phyloP scores from a whole-genome alignment of 2,888 invertebrate species.

The Galerucella nymphaeae region DNA sequence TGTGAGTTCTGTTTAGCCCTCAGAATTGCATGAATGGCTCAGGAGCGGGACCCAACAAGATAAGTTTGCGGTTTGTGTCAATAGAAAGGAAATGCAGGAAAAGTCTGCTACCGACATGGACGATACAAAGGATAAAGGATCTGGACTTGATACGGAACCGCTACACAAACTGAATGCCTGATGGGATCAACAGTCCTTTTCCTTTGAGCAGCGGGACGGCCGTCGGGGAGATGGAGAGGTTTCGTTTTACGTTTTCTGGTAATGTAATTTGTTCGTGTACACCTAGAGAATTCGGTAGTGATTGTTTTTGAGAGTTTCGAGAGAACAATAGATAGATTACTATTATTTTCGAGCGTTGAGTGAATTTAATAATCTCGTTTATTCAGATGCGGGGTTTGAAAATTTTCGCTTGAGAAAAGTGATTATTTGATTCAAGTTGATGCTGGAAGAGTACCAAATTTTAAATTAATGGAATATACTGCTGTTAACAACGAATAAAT shows the following conservation, averaged over 20 bases:
- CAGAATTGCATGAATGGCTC: slow-evolving; percentile 50
- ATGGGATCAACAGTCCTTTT: slow-evolving; percentile 58
- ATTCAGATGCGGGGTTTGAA: neutral
- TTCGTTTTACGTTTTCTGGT: slow-evolving; percentile 57
- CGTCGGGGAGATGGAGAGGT: slow-evolving; percentile 8
- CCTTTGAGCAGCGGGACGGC: slow-evolving; percentile 53
- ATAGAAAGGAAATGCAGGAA: slow-evolving; percentile 58
- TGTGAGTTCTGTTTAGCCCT: slow-evolving; percentile 38
- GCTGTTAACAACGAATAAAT: no score
- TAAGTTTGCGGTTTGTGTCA: slow-evolving; percentile 60
- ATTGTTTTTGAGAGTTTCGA: slow-evolving; percentile 27
- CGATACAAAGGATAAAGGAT: slow-evolving; percentile 54
- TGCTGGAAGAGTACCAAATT: no score
- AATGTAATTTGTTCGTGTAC: slow-evolving; percentile 57
- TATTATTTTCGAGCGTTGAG: slow-evolving; percentile 12
- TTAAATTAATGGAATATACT: no score
- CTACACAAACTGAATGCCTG: slow-evolving; percentile 60
- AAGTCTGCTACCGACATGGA: slow-evolving; percentile 56
- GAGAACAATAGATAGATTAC: slow-evolving; percentile 16
- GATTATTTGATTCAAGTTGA: neutral
- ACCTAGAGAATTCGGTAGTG: slow-evolving; percentile 49
- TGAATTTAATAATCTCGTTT: slow-evolving; percentile 15
- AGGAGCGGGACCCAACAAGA: slow-evolving; percentile 54
- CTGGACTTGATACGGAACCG: slow-evolving; percentile 57
- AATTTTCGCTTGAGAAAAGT: neutral